Evolutionary conservation across 2,888 invertebrate species (phyloP), one percentile per base, ranked within the genome.

Genomic region (Harpalus rufipes): DNA sequence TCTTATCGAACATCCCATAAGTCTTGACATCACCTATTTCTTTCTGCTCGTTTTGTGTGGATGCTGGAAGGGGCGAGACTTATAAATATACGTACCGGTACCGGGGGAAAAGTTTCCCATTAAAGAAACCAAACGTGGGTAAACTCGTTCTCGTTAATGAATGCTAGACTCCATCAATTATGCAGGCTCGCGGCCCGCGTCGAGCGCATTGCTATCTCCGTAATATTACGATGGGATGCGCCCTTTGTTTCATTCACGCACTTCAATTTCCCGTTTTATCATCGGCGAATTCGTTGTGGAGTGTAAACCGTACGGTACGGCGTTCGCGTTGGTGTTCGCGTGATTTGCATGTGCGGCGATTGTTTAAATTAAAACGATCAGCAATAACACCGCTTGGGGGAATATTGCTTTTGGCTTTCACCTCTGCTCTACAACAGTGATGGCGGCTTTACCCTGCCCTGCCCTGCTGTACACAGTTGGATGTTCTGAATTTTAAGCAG

Each of bases 1-100:
- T 91, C 91, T 91, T 92, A 91, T 92, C 91, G 91, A 90, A 90
- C 91, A 90, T 91, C 91, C 91, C 91, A 91, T 92, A 92, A 91
- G 91, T 92, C 91, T 91, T 90, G 90, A 90, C 91, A 91, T 91
- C 91, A 91, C 91, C 91, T 91, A 91, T 90, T 91, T 91, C 91
- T 91, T 91, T 91, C 90, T 90, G 88, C 88, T 88, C 89, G 88
- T 88, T 89, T 84, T 85, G 56, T 84, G 86, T 86, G 86, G 86
- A 39, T 79, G 63, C 92, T 78, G 78, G 78, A 58, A 56, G 58
- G 56, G 25, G 58, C 56, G 25, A 61, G 61, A 61, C 80, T 80
- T 80, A 80, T 80, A 80, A 80, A 80, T 80, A 61, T 80, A 61
- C 80, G 80, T 80, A 80, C 58, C 78, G 76, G 65, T 80, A 80